Evolutionary conservation across 2,113 vertebrate species (phyloP).

Genomic region (Eublepharis macularius): DNA sequence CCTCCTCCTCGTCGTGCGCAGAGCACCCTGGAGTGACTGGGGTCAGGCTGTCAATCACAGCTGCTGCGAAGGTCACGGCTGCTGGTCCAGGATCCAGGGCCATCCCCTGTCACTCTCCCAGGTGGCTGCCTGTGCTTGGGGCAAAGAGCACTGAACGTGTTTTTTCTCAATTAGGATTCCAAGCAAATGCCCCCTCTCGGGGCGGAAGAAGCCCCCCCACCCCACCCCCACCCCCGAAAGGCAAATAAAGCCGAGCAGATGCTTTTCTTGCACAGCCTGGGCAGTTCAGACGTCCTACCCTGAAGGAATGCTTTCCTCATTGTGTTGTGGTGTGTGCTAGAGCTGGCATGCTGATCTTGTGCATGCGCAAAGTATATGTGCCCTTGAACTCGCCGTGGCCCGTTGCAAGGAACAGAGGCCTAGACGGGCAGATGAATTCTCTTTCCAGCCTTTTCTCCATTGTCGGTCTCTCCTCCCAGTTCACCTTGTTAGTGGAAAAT

Average conservation of each 20-base stretch:
- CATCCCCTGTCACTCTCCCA: constrained; percentile 53
- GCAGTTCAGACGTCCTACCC: too few relatives aligned
- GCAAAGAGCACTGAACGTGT: accelerated
- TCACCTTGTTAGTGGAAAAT: background rate
- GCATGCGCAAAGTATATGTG: too few relatives aligned
- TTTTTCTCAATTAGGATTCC: background rate
- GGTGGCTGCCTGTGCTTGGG: constrained; percentile 10
- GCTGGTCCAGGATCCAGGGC: constrained; percentile 33
- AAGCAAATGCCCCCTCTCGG: background rate
- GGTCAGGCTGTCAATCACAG: constrained; percentile 59
- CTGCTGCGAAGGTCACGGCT: constrained; percentile 49
- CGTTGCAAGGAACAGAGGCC: background rate
- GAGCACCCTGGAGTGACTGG: constrained; percentile 56
- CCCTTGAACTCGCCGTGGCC: too few relatives aligned
- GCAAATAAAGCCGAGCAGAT: too few relatives aligned
- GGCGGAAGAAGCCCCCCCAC: background rate
- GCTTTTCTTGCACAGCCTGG: too few relatives aligned
- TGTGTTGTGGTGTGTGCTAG: accelerated
- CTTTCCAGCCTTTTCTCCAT: background rate
- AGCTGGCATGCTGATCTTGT: constrained; percentile 3
- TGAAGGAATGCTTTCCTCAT: too few relatives aligned
- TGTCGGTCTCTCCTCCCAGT: too few relatives aligned
- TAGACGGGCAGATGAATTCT: too few relatives aligned
- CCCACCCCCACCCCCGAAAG: background rate
- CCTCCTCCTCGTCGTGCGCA: constrained; percentile 49